Percentiles rank a stretch among this genome's conserved stretches.
Conservation (phyloP, 2,888 invertebrate genomes). For the Leucophenga maculata region DNA sequence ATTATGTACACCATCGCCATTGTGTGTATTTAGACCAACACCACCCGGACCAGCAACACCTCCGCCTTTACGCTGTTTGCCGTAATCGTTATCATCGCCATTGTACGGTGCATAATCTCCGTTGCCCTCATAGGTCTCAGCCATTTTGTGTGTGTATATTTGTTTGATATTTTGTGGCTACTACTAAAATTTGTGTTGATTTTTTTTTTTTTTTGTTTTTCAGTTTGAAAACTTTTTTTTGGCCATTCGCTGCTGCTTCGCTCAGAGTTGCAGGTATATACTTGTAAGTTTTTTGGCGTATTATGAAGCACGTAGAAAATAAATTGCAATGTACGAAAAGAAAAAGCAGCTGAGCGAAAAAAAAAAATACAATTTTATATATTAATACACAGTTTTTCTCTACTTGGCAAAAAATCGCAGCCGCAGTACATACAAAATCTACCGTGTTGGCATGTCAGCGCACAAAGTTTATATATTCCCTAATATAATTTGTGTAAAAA, state of each 20-base stretch:
- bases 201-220: constrained; percentile 20
- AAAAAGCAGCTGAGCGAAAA: no score
- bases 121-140: constrained; percentile 71
- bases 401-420: no score
- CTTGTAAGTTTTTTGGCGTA: no score
- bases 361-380: no score
- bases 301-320: no score
- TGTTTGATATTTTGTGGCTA: constrained; percentile 28
- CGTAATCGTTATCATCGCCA: constrained; percentile 70
- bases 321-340: no score
- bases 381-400: no score
- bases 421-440: no score
- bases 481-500: not conserved
- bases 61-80: constrained; percentile 61
- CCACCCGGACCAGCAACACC: constrained; percentile 44
- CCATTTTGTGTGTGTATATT: constrained; percentile 61
- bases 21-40: constrained; percentile 53
- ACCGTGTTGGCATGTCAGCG: not conserved
- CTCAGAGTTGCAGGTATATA: not conserved
- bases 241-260: constrained; percentile 22
- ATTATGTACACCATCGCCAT: constrained; percentile 64
- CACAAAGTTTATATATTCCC: not conserved
- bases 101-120: constrained; percentile 70
- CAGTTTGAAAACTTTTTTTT: constrained; percentile 30
- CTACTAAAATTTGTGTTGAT: not conserved